Percentiles rank a stretch among this genome's conserved stretches.
Conservation (phyloP, 2,888 invertebrate genomes). For the Drosophila atroscutellata region DNA sequence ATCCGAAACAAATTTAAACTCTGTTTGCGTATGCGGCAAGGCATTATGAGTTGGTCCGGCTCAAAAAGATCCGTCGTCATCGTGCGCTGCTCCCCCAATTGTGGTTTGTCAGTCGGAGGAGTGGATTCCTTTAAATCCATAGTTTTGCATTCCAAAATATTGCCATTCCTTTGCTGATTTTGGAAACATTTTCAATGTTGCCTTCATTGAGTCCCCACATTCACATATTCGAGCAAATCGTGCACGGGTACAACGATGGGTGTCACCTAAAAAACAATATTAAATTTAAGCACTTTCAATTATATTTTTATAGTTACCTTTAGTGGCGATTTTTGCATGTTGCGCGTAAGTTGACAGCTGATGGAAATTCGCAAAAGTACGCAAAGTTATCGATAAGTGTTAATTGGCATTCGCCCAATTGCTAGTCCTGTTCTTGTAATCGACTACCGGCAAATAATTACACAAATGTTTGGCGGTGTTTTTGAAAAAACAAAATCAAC, state of each 20-base stretch:
- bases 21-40: constrained; percentile 40
- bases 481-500: not conserved
- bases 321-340: constrained; percentile 16
- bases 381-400: constrained; percentile 10
- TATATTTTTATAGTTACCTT: not conserved
- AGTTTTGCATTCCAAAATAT: not conserved
- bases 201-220: constrained; percentile 39
- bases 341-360: constrained; percentile 6
- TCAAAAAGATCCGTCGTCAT: not conserved
- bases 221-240: constrained; percentile 46
- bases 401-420: constrained; percentile 2
- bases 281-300: not conserved
- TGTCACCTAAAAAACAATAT: constrained; percentile 11
- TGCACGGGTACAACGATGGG: constrained; percentile 32
- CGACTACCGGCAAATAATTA: not conserved
- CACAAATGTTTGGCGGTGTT: not conserved
- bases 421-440: constrained; percentile 6
- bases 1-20: not conserved
- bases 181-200: not conserved
- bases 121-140: not conserved
- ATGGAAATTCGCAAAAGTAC: not conserved
- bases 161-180: not conserved
- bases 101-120: not conserved
- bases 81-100: not conserved
- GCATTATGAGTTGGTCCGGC: not conserved